Evolutionary conservation across 2,888 invertebrate species (phyloP), one percentile per base, ranked within the genome.

Genomic region (Dasysyrphus tricinctus): DNA sequence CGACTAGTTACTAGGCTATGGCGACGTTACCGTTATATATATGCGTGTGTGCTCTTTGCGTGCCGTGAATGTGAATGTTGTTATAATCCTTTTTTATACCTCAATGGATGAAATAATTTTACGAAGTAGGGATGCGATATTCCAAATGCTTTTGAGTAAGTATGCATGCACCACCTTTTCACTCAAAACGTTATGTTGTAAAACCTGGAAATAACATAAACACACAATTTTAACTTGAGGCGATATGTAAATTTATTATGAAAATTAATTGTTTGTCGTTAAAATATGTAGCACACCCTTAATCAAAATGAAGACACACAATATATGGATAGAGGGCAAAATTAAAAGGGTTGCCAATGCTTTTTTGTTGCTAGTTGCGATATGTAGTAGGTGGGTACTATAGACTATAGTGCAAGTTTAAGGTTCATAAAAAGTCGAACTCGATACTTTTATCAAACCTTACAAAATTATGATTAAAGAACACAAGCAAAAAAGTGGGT

Each of bases 201-300:
- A 81, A 73, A 80, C 77, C 81, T 81, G 74, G 19, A 75, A 83
- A 12, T 59, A 80, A 65, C 51, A 74, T 51, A 80, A 67, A 75
- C 74, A 57, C 16, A 61, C 32, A 47, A 61, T 24, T 34, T 76
- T 70, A 57, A 70, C 61, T 65, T 57, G 47, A 70, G 79, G 54
- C 73, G 51, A 47, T 63, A 80, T 85, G 84, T 77, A 80, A 85
- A 80, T 80, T 85, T 85, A 75, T 83, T 79, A 75, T 75, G 73
- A 85, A 85, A 85, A 85, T 85, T 81, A 85, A 85, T 85, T 85
- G 85, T 81, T 81, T 85, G 80, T 77, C 84, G 84, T 85, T 85
- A 80, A 83, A 85, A 80, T 85, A 73, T 80, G 84, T 80, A 85
- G 84, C 84, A 76, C 84, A 44, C 84, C 84, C 84, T 84, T 67